These are phyloP conservation scores for Tetramorium bicarinatum DNA, from an alignment of 2,888 invertebrate species.

Conservation along the genomic window DNA sequence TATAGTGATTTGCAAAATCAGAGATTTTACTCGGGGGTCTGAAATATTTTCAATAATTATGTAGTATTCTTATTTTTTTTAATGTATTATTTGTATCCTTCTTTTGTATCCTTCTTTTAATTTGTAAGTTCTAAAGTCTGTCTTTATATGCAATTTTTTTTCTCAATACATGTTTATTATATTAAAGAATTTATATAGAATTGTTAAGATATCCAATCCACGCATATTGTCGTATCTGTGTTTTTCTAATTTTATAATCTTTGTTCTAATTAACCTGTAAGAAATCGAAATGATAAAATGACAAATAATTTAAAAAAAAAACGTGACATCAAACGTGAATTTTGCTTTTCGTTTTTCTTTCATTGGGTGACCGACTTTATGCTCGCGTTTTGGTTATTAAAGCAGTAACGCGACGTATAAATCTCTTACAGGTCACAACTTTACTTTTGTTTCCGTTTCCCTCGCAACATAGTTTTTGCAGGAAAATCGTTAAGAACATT, in stretches of 20 bases:
- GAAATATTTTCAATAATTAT: neutral
- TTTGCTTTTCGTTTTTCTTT: constrained; percentile 45
- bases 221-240: neutral
- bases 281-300: neutral
- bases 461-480: constrained; percentile 15
- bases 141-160: neutral
- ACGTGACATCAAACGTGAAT: neutral
- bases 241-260: constrained; percentile 4
- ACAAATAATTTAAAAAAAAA: neutral
- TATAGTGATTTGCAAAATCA: neutral
- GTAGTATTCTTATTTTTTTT: neutral
- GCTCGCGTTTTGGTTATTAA: constrained; percentile 11
- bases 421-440: neutral
- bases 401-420: constrained; percentile 33
- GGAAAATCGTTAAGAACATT: constrained; percentile 68
- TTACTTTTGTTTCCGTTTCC: constrained; percentile 4
- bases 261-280: neutral
- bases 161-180: neutral
- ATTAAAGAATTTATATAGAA: neutral
- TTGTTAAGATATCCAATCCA: neutral
- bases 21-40: neutral
- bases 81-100: neutral
- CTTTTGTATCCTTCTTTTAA: neutral
- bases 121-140: neutral
- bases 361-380: constrained; percentile 30